These are phyloP conservation scores for Drosophila leonis DNA, from an alignment of 2,888 invertebrate genomes.

Conservation along the genomic window DNA sequence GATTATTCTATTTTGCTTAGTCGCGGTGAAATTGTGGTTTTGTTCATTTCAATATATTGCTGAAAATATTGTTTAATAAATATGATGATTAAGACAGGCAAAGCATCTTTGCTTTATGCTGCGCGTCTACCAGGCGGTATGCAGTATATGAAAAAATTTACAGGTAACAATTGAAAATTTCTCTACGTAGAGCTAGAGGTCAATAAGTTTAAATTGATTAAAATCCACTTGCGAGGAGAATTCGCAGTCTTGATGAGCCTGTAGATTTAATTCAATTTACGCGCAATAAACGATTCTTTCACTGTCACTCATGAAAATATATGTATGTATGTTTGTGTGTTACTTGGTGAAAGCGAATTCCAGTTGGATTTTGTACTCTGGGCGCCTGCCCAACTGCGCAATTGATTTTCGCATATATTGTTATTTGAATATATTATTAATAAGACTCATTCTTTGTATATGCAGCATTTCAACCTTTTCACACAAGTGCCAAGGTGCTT, in stretches of 20 bases:
- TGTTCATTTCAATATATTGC: not conserved
- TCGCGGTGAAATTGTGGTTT: constrained; percentile 40
- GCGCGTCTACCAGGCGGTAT: constrained; percentile 34
- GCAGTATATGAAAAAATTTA: constrained; percentile 38
- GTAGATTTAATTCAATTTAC: constrained; percentile 50
- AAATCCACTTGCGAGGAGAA: constrained; percentile 1
- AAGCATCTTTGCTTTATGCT: constrained; percentile 29
- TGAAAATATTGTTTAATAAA: not conserved
- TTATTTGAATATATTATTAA: constrained; percentile 21
- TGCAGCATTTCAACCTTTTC: constrained; percentile 54
- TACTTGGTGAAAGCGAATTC: not conserved
- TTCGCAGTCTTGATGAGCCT: constrained; percentile 16
- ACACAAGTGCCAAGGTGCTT: constrained; percentile 77
- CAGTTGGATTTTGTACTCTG: constrained; percentile 44
- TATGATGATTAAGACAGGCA: constrained; percentile 51
- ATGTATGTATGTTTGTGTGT: constrained; percentile 1
- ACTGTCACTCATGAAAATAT: constrained; percentile 1
- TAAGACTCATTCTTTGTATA: constrained; percentile 3
- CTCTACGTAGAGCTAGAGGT: constrained; percentile 53
- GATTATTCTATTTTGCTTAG: constrained; percentile 41
- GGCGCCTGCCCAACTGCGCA: constrained; percentile 55
- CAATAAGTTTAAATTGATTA: constrained; percentile 57
- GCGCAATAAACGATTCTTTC: constrained; percentile 19
- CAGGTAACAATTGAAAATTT: constrained; percentile 36
- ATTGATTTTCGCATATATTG: constrained; percentile 20